Evolutionary conservation across 2,113 vertebrate species (phyloP), one percentile per base, ranked within the genome.

Genomic region (Misgurnus mizolepis): DNA sequence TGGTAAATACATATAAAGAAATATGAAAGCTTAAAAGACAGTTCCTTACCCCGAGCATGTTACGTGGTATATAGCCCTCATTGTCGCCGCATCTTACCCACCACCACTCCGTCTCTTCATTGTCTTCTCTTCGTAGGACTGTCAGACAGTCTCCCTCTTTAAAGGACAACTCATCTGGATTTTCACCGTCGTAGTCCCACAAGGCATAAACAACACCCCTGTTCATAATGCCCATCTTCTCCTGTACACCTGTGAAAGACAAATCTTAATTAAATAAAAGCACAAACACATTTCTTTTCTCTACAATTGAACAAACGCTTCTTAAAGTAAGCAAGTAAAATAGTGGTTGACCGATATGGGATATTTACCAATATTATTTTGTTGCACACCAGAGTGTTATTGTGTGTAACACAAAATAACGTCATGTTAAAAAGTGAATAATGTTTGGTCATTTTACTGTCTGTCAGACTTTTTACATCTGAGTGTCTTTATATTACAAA

Each of bases 201-300:
- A 98, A 91, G 0, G 94, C 95, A 7, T 97, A 99, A 53, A 99
- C 95, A 83, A 97, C 91, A 0, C 96, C 96, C 15, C 95, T 94
- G 86, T 99, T 99, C 97, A 98, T 98, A 68, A 98, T 95, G 0
- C 97, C 97, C 96, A 99, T 98, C 87, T 98, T 99, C 92, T 99
- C 97, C 91, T 99, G 97, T 7, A 99, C 97, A 0, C 97, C 97
- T 98, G 75, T 11, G 62, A 68, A 40, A 50, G 55, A 72, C 34
- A 47, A 47, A 47, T 47, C 7, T 47, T 34, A 34, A 34, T 34
- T 3, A 34, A 2, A 34, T 34, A 34, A 34, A 34, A 34, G 27
- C 27, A 34, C 27, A 34, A 34, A 34, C 2, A 34, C 3, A 3
- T 34, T 34, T 34, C 27, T 2, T 34, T 3, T 2, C 27, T 3